Conservation (phyloP, 1,140 invertebrate species). For the Cyphomyrmex costatus region DNA sequence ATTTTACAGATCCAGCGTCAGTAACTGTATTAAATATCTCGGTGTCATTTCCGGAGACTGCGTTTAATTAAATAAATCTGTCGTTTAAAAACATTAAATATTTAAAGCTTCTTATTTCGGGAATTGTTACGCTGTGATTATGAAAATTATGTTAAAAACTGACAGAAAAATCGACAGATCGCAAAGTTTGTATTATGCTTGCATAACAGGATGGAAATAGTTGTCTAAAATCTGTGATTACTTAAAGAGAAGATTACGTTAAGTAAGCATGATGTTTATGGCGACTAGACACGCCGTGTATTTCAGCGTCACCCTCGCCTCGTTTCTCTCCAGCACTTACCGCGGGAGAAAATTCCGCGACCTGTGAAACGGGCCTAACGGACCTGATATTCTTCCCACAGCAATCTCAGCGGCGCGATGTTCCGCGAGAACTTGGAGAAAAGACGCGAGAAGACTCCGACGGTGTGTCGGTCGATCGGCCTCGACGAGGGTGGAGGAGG, state of each 20-base stretch:
- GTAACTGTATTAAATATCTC: too few species aligned
- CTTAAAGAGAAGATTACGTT: slow-evolving; percentile 17
- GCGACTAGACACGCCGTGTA: slow-evolving; percentile 20
- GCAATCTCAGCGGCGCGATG: slow-evolving; percentile 41
- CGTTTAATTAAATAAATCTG: background rate
- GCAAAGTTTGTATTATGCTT: too few species aligned
- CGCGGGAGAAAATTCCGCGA: slow-evolving; percentile 54
- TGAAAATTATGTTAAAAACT: background rate
- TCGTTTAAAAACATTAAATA: background rate
- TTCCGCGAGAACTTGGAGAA: slow-evolving; percentile 54
- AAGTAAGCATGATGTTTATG: slow-evolving; percentile 21
- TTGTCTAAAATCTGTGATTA: background rate
- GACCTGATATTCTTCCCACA: slow-evolving; percentile 53
- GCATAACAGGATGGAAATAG: background rate
- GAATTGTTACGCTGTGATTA: background rate
- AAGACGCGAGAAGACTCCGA: slow-evolving; percentile 48
- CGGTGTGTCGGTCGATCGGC: slow-evolving; percentile 21
- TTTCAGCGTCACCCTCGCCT: slow-evolving; percentile 18
- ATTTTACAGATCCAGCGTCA: too few species aligned
- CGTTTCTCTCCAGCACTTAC: slow-evolving; percentile 31
- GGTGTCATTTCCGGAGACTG: background rate
- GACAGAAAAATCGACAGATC: background rate
- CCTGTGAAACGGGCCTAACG: slow-evolving; percentile 60
- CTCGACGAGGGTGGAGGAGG: slow-evolving; percentile 32
- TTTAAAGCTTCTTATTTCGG: background rate